Percentiles rank a stretch among this genome's conserved stretches.
These are phyloP conservation scores for Nasalis larvatus DNA, from an alignment of 2,113 vertebrate species.

Conservation along the genomic window DNA sequence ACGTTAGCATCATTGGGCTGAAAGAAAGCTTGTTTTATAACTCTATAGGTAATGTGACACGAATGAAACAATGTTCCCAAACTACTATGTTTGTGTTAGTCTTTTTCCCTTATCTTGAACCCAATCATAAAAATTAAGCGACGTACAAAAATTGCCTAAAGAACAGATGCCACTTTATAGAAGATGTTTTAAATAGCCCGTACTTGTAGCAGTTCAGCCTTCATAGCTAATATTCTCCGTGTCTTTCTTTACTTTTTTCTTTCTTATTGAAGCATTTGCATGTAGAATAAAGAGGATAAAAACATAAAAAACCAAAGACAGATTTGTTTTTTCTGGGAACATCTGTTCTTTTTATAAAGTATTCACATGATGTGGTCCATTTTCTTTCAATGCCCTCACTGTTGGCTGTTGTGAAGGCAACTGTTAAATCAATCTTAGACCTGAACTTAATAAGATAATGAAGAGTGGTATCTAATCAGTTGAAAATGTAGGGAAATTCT, in stretches of 20 bases:
- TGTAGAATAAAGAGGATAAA: slow-evolving; percentile 18
- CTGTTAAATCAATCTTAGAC: background rate
- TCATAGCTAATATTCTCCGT: background rate
- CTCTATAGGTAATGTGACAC: background rate
- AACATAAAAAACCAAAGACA: slow-evolving; percentile 22
- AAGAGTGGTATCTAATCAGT: background rate
- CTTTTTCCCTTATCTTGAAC: slow-evolving; percentile 37
- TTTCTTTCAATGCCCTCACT: background rate
- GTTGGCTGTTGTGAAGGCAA: background rate
- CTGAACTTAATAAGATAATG: background rate
- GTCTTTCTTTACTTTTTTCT: background rate
- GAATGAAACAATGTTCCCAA: background rate
- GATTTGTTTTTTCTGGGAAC: slow-evolving; percentile 35
- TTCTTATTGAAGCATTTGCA: background rate
- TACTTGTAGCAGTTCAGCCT: background rate
- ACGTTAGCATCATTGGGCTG: no score
- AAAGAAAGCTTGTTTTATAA: background rate
- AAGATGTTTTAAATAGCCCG: slow-evolving; percentile 9
- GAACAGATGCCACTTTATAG: slow-evolving; percentile 26
- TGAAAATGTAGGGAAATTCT: background rate
- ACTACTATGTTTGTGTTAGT: background rate
- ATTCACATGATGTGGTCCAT: background rate
- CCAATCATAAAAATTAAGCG: slow-evolving; percentile 45
- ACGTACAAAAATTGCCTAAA: background rate
- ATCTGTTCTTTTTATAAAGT: slow-evolving; percentile 45